A percentile compares a stretch with the other conserved stretches of the same genome.
phyloP scores from a whole-genome alignment of 2,888 invertebrate species.

The Rugalucina vietnamica region DNA sequence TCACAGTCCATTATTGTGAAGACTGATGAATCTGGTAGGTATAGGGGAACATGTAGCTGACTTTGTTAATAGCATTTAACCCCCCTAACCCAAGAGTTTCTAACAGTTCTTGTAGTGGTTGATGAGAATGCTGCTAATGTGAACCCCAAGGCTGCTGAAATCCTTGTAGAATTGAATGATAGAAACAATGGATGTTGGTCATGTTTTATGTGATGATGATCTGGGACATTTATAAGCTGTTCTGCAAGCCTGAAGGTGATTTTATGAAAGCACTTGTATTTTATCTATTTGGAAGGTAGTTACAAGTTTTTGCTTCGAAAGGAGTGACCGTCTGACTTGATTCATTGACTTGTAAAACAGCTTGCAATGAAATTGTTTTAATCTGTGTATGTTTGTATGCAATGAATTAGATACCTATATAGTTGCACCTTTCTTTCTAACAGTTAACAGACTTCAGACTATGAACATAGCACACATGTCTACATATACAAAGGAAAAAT shows the following conservation, averaged over 20 bases:
- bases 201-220: background rate
- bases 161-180: background rate
- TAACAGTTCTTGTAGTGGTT: conserved; percentile 2
- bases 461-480: no score
- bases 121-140: background rate
- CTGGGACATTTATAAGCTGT: background rate
- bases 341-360: background rate
- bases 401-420: background rate
- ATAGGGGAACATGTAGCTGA: conserved; percentile 13
- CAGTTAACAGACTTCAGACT: background rate
- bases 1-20: conserved; percentile 96
- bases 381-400: background rate
- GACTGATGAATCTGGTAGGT: conserved; percentile 99
- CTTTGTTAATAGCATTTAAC: background rate
- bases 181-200: background rate
- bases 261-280: no score
- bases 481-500: no score
- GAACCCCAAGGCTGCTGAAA: background rate
- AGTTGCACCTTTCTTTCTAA: background rate
- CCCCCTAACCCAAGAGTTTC: conserved; percentile 12
- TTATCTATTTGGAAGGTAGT: no score
- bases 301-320: no score
- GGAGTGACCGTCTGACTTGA: no score
- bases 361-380: background rate
- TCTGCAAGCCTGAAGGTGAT: no score